phyloP scores from a whole-genome alignment of 2,797 vertebrate species.

The Melopsittacus undulatus region DNA sequence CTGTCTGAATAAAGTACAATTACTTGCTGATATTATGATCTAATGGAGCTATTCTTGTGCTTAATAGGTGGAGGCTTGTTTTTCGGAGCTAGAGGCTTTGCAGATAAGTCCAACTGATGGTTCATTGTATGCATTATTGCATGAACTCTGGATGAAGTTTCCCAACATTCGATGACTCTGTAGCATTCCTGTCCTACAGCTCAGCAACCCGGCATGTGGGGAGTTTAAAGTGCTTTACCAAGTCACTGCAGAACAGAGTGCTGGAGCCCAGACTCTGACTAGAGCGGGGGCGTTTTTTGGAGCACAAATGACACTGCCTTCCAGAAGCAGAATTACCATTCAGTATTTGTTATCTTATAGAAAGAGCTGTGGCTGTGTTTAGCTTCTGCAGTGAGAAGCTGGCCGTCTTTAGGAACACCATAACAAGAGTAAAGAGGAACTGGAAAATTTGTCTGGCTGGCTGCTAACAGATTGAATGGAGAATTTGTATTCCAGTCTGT shows the following conservation, averaged over 20 bases:
- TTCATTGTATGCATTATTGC: background rate
- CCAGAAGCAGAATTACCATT: background rate
- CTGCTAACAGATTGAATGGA: background rate
- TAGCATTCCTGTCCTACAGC: background rate
- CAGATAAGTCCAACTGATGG: rapidly evolving
- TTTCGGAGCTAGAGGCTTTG: background rate
- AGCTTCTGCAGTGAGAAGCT: background rate
- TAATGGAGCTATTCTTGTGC: background rate
- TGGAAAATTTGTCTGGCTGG: background rate
- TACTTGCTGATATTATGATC: background rate
- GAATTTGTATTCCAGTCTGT: background rate
- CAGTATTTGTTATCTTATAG: background rate
- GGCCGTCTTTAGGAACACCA: background rate
- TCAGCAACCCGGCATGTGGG: background rate
- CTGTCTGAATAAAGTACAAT: background rate
- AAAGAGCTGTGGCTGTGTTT: background rate
- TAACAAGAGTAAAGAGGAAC: background rate
- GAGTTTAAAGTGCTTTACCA: background rate
- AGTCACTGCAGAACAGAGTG: background rate
- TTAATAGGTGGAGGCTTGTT: background rate
- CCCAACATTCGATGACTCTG: background rate
- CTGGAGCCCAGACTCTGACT: background rate
- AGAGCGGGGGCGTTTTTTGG: rapidly evolving
- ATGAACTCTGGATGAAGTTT: background rate
- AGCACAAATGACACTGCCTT: background rate